phyloP scores from a whole-genome alignment of 2,113 vertebrate genomes.

The Shinisaurus crocodilurus region DNA sequence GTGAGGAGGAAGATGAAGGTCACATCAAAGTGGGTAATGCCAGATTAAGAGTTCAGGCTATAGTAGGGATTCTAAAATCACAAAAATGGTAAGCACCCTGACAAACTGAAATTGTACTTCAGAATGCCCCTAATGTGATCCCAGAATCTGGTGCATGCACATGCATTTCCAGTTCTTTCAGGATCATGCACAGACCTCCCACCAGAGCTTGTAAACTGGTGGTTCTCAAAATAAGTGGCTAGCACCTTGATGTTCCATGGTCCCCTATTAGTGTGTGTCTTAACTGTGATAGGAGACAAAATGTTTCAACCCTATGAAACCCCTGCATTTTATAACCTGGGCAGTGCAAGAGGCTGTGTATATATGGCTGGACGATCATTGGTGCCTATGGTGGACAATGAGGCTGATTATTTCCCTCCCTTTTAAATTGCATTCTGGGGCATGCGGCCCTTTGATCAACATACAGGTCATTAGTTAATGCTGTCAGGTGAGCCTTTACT shows the following conservation, averaged over 20 bases:
- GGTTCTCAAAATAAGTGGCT: not conserved
- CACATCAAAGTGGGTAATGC: not conserved
- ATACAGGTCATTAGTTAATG: not conserved
- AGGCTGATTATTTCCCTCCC: not conserved
- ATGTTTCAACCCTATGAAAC: too few relatives aligned
- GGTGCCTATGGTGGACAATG: not conserved
- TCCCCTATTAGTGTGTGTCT: not conserved
- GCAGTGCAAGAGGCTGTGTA: not conserved
- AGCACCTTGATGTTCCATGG: not conserved
- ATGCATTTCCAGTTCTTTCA: not conserved
- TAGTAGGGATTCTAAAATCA: accelerated
- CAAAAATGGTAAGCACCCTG: too few relatives aligned
- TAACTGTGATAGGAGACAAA: too few relatives aligned
- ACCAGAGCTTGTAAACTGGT: not conserved
- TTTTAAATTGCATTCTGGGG: not conserved
- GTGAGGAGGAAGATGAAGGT: not conserved
- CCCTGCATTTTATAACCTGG: not conserved
- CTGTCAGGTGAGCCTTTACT: not conserved
- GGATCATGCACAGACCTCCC: not conserved
- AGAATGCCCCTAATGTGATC: not conserved
- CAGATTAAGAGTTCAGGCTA: not conserved
- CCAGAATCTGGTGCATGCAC: not conserved
- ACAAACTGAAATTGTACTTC: not conserved
- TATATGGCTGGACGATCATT: not conserved
- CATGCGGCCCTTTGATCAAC: not conserved